Evolutionary conservation across 2,888 invertebrate species (phyloP).

Genomic region (Zhengitettix transpicula): DNA sequence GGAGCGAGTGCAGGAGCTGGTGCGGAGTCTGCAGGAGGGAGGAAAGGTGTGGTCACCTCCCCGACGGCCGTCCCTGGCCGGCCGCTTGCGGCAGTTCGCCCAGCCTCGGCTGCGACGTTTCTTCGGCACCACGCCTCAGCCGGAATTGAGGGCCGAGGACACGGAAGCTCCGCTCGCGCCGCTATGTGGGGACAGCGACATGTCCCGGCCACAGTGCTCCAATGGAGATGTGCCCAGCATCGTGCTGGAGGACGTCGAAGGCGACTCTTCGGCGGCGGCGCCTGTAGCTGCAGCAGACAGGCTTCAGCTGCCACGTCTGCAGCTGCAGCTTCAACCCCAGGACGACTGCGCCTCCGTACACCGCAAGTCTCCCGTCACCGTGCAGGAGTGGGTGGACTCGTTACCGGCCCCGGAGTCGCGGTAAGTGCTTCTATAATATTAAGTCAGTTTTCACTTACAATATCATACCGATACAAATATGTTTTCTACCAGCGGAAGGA

Average conservation of each 20-base stretch:
- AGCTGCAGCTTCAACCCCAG: neutral
- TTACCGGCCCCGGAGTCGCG: slow-evolving; percentile 27
- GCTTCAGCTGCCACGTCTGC: neutral
- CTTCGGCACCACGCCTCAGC: slow-evolving; percentile 3
- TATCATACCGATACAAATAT: too few species aligned
- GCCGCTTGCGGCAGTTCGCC: slow-evolving; percentile 2
- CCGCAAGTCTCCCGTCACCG: slow-evolving; percentile 45
- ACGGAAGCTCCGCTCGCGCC: neutral
- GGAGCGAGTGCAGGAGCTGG: slow-evolving; percentile 5
- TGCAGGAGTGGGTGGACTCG: slow-evolving; percentile 63
- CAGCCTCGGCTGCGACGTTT: slow-evolving; percentile 1
- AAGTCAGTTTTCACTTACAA: too few species aligned
- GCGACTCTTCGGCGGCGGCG: neutral
- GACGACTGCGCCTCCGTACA: slow-evolving; percentile 1
- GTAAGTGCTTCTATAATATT: too few species aligned
- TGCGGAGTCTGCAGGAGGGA: neutral
- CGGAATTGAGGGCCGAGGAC: neutral
- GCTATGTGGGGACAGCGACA: neutral
- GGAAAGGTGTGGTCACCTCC: neutral
- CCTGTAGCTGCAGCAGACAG: neutral
- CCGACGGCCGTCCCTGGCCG: neutral
- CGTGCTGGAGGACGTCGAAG: neutral
- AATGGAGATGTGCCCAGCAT: neutral
- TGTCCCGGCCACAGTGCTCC: neutral
- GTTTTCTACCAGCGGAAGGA: too few species aligned